These are phyloP conservation scores for Caretta caretta DNA, from an alignment of 2,113 vertebrate species.

Conservation along the genomic window DNA sequence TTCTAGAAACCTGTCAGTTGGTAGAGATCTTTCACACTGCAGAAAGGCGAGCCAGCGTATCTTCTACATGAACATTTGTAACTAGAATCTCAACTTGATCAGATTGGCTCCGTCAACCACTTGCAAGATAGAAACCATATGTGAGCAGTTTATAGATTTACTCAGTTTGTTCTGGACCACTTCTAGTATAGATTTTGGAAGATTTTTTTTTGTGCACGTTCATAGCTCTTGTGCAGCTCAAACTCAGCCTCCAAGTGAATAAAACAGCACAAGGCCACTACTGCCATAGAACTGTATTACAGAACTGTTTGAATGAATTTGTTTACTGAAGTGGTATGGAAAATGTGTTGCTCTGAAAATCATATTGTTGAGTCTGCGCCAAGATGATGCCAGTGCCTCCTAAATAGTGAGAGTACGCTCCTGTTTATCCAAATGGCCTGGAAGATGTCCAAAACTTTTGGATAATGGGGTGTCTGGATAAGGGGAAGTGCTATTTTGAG, in stretches of 20 bases:
- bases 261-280: background rate
- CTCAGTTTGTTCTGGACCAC: background rate
- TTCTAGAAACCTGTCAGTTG: background rate
- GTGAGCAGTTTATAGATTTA: background rate
- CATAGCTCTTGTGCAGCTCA: background rate
- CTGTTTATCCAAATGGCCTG: too few species aligned
- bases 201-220: background rate
- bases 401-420: too few species aligned
- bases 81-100: background rate
- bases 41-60: background rate
- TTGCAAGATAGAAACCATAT: background rate
- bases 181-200: background rate
- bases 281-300: background rate
- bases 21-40: background rate
- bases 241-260: background rate
- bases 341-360: background rate
- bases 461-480: too few species aligned
- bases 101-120: background rate
- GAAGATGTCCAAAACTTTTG: too few species aligned
- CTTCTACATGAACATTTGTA: background rate
- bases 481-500: too few species aligned
- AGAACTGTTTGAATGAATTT: background rate
- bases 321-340: background rate
- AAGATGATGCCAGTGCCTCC: too few species aligned
- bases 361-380: too few species aligned